Evolutionary conservation across 2,888 invertebrate species (phyloP), one percentile per base, ranked within the genome.

Genomic region (Chymomyza amoena): DNA sequence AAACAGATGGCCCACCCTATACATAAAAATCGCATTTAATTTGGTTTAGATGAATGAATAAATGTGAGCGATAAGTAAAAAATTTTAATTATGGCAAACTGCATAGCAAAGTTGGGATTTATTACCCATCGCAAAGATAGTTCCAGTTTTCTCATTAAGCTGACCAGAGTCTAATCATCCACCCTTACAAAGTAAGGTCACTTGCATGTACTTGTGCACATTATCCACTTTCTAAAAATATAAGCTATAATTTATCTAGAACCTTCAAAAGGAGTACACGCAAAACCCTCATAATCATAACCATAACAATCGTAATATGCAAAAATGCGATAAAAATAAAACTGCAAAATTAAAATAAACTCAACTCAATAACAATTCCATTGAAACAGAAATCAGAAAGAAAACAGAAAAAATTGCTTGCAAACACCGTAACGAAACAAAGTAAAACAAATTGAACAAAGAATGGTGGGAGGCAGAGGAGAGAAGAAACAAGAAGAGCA

Each of bases 351-450:
- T 70, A 76, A 72, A 82, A 71, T 72, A 70, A 81, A 81, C 78
- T 83, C 72, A 78, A 80, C 75, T 85, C 78, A 74, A 78, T 82
- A 76, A 85, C 75, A 70, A 78, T 68, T 69, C 73, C 63, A 82
- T 80, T 82, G 60, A 80, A n/a, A n/a, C n/a, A n/a, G n/a, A n/a
- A 84, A 87, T 60, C 69, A 66, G 73, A 45, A 45, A 13, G 10
- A 7, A 13, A n/a, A n/a, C n/a, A n/a, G n/a, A n/a, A 45, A 45
- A 13, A 84, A 80, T 75, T 75, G 69, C 66, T 60, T 67, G 69
- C 65, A 25, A 60, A 18, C 7, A 18, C 28, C 56, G 61, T 63
- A 73, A 59, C 5, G 15, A 32, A 28, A 28, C 39, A 39, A 60
- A 54, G 52, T 54, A 54, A 65, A 51, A 56, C 32, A 45, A 36